These are phyloP conservation scores for Drosophila nr. perissopoda DNA, from an alignment of 2,888 invertebrate species.

Conservation along the genomic window DNA sequence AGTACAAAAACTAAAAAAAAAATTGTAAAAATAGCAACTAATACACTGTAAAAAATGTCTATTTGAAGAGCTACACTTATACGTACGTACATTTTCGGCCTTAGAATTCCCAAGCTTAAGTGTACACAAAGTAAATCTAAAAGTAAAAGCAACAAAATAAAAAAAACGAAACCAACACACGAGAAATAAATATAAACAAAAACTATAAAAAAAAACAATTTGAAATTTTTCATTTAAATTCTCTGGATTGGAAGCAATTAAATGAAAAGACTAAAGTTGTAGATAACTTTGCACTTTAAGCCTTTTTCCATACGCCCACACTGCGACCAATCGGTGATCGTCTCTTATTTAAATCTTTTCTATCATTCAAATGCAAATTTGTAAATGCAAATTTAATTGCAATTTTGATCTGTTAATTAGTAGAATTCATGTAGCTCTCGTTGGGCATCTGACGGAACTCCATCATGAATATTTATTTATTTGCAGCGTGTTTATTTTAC, in stretches of 20 bases:
- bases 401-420: constrained; percentile 64
- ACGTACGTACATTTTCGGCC: constrained; percentile 76
- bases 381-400: constrained; percentile 62
- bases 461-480: constrained; percentile 72
- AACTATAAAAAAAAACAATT: constrained; percentile 50
- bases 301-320: constrained; percentile 7
- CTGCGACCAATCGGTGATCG: not conserved
- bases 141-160: constrained; percentile 34
- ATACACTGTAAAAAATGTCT: constrained; percentile 55
- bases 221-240: not conserved
- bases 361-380: constrained; percentile 36
- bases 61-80: constrained; percentile 56
- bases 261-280: not conserved
- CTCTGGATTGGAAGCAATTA: not conserved
- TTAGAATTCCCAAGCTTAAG: constrained; percentile 75
- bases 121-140: constrained; percentile 53
- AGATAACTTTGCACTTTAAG: constrained; percentile 1
- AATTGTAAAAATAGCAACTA: constrained; percentile 40
- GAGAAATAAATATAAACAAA: constrained; percentile 66
- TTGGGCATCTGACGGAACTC: constrained; percentile 41
- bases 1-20: constrained; percentile 65
- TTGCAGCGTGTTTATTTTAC: constrained; percentile 6
- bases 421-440: constrained; percentile 16
- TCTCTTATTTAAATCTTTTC: not conserved
- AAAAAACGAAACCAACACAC: constrained; percentile 43